These are phyloP conservation scores for Phainopepla nitens DNA, from an alignment of 2,113 vertebrate genomes.

Conservation along the genomic window DNA sequence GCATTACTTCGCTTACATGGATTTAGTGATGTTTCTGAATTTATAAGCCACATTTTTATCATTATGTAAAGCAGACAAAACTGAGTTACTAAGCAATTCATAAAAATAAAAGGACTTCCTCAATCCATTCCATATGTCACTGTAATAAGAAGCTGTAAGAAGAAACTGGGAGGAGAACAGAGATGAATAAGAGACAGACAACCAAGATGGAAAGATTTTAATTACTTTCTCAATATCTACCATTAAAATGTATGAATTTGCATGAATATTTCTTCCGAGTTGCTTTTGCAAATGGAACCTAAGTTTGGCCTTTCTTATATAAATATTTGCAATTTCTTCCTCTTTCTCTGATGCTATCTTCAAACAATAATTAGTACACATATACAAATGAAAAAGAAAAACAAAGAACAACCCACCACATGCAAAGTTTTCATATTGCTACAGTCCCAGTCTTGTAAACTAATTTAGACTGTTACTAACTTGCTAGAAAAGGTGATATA, in stretches of 20 bases:
- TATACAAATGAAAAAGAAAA: not conserved
- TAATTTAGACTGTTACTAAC: not conserved
- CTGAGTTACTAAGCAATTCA: not conserved
- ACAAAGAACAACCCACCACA: rapidly evolving
- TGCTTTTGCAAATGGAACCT: not conserved
- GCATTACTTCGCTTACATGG: not conserved
- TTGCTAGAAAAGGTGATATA: not conserved
- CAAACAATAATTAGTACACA: not conserved
- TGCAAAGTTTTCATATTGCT: not conserved
- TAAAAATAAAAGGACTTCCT: not conserved
- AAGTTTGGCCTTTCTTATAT: not conserved
- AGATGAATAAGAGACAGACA: not conserved
- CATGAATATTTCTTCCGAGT: not conserved
- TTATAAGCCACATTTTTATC: not conserved
- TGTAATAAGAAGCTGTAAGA: not conserved
- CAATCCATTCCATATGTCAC: not conserved
- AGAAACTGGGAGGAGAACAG: not conserved
- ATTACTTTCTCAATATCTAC: not conserved
- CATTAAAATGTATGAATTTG: not conserved
- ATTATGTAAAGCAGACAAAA: not conserved
- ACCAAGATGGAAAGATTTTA: not conserved
- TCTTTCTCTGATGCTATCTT: not conserved
- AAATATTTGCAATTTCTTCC: not conserved
- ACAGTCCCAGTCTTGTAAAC: not conserved
- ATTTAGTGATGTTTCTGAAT: not conserved